Conservation (phyloP, 2,113 vertebrate genomes). For the Elephantulus edwardii region DNA sequence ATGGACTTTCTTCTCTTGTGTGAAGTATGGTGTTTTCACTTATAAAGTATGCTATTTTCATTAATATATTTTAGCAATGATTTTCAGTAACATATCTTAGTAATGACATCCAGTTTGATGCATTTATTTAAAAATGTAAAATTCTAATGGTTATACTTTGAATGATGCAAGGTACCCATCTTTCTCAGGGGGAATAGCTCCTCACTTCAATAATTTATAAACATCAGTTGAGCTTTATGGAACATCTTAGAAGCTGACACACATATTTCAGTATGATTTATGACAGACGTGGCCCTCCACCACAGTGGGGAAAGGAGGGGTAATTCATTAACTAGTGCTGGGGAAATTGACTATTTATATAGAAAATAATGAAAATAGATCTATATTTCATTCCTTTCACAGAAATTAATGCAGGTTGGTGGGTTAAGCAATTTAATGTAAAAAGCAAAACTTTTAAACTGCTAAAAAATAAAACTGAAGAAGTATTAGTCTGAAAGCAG, state of each 20-base stretch:
- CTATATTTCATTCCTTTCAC: neutral
- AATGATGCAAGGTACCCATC: neutral
- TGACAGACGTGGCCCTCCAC: neutral
- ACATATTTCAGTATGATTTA: neutral
- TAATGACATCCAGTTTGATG: neutral
- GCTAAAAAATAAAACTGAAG: neutral
- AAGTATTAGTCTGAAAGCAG: neutral
- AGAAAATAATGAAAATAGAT: conserved; percentile 53
- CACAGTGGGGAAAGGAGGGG: neutral
- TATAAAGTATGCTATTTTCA: neutral
- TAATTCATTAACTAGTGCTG: neutral
- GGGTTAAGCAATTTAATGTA: neutral
- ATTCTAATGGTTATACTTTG: neutral
- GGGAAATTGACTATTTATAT: conserved; percentile 30
- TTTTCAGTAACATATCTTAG: neutral
- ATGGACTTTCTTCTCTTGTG: neutral
- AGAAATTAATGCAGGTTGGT: conserved; percentile 9
- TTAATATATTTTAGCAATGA: neutral
- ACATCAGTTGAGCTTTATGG: neutral
- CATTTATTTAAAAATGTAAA: neutral
- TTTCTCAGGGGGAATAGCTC: neutral
- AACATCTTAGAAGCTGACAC: neutral
- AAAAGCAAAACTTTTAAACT: conserved; percentile 30
- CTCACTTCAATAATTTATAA: neutral
- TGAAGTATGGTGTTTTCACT: neutral